Evolutionary conservation across 2,888 invertebrate species (phyloP).

Genomic region (Nipponacmea schrenckii): DNA sequence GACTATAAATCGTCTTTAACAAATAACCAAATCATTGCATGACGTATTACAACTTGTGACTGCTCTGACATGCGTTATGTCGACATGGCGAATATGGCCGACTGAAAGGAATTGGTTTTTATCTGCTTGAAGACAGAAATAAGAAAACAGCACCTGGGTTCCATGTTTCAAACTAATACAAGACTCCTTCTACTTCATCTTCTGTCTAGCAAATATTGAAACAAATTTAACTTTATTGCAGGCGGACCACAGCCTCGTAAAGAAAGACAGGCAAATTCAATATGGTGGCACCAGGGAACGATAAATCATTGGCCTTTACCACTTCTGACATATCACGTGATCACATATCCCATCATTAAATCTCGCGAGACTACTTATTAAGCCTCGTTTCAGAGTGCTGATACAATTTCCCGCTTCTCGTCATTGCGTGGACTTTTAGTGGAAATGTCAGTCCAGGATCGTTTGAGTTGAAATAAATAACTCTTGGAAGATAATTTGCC

Average conservation of each 20-base stretch:
- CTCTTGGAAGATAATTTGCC: slow-evolving; percentile 29
- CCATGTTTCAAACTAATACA: too few species aligned
- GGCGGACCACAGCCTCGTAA: slow-evolving; percentile 17
- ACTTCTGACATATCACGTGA: slow-evolving; percentile 35
- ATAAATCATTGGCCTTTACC: slow-evolving; percentile 38
- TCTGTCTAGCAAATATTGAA: background rate
- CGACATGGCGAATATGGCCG: too few species aligned
- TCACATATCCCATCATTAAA: slow-evolving; percentile 40
- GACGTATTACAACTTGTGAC: too few species aligned
- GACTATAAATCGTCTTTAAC: too few species aligned
- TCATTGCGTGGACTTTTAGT: slow-evolving; percentile 19
- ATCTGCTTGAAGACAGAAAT: too few species aligned
- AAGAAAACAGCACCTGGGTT: too few species aligned
- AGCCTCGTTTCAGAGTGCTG: slow-evolving; percentile 34
- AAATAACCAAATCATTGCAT: too few species aligned
- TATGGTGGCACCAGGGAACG: slow-evolving; percentile 34
- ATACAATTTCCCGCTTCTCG: slow-evolving; percentile 28
- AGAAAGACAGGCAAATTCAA: slow-evolving; percentile 35
- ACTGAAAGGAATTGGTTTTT: too few species aligned
- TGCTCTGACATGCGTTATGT: too few species aligned
- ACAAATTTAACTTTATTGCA: slow-evolving; percentile 19
- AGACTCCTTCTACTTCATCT: too few species aligned
- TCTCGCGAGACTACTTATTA: slow-evolving; percentile 39
- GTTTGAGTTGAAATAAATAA: slow-evolving; percentile 34
- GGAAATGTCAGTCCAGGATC: slow-evolving; percentile 22